Evolutionary conservation across 2,797 vertebrate species (phyloP).

Genomic region (Artibeus jamaicensis): DNA sequence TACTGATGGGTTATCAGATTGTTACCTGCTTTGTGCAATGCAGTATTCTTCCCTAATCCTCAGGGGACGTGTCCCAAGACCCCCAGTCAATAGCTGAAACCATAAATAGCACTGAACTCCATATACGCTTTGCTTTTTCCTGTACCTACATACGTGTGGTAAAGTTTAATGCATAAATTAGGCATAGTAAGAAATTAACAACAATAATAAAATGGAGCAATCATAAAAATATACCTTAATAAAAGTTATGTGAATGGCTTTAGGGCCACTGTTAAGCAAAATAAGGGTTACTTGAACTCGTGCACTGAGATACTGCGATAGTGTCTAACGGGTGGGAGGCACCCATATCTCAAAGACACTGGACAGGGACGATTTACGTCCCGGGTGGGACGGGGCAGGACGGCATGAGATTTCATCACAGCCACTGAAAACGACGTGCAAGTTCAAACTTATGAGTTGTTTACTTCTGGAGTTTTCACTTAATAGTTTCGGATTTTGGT

Average conservation of each 20-base stretch:
- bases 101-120: too few species aligned
- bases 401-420: not conserved
- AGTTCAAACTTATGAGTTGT: not conserved
- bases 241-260: not conserved
- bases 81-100: not conserved
- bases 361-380: not conserved
- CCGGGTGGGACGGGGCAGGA: not conserved
- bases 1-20: not conserved
- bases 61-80: not conserved
- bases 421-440: not conserved
- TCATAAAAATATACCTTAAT: not conserved
- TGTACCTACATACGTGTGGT: too few species aligned
- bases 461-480: not conserved
- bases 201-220: not conserved
- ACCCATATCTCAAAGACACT: not conserved
- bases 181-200: not conserved
- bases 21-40: not conserved
- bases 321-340: accelerated
- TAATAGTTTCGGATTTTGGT: not conserved
- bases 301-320: not conserved
- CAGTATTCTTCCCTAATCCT: too few species aligned
- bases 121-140: not conserved
- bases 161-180: not conserved
- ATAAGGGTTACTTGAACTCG: not conserved
- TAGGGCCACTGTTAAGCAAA: not conserved